Percentiles rank a stretch among this genome's conserved stretches.
phyloP scores from a whole-genome alignment of 2,888 invertebrate species.

The Cerceris rybyensis region DNA sequence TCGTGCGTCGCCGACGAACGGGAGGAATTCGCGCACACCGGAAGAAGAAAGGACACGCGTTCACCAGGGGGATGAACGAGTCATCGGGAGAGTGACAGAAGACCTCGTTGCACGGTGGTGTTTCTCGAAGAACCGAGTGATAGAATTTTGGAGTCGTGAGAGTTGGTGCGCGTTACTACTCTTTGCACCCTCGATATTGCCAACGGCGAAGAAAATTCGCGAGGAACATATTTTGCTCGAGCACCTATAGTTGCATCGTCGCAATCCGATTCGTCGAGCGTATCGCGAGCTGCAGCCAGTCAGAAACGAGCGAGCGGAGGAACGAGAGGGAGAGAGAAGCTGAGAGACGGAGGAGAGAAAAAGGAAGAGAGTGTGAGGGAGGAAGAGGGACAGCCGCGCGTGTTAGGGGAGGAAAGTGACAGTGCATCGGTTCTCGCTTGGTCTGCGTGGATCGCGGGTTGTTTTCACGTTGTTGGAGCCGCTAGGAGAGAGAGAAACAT shows the following conservation, averaged over 20 bases:
- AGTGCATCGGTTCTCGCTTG: conserved; percentile 63
- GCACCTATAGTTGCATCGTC: conserved; percentile 49
- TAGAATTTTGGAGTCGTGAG: background rate
- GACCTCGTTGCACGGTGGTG: no score
- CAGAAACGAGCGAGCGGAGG: conserved; percentile 68
- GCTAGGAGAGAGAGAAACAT: background rate
- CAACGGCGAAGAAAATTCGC: background rate
- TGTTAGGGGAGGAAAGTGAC: conserved; percentile 64
- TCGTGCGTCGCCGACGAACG: conserved; percentile 1
- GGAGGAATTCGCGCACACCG: background rate
- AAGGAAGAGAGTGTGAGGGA: no score
- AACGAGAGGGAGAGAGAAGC: conserved; percentile 38
- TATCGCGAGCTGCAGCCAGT: conserved; percentile 79
- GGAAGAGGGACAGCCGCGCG: conserved; percentile 7
- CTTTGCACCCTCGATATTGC: background rate
- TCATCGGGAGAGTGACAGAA: no score
- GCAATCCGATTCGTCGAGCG: conserved; percentile 66
- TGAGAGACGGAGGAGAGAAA: conserved; percentile 42
- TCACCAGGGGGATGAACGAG: no score
- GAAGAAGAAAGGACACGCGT: no score
- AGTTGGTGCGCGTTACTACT: background rate
- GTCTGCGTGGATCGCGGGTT: conserved; percentile 25
- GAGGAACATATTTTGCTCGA: background rate
- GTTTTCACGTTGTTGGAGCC: background rate
- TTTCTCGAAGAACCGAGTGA: no score